Conservation (phyloP, 2,113 vertebrate species). For the Gallinago undulata region DNA sequence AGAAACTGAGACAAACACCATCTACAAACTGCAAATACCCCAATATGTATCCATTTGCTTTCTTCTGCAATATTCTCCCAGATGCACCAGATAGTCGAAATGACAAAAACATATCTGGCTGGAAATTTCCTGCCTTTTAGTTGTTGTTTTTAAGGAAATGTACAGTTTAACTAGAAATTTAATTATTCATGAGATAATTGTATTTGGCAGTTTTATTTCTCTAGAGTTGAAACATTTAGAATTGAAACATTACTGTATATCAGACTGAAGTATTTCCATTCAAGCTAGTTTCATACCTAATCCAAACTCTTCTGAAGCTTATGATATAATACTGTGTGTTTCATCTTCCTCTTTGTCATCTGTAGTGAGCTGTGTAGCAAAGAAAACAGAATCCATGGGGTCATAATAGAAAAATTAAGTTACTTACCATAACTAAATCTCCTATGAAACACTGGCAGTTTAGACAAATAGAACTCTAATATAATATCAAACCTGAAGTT, state of each 20-base stretch:
- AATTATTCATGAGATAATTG: not conserved
- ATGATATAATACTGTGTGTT: not conserved
- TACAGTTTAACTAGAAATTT: not conserved
- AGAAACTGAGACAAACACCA: not conserved
- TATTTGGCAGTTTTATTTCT: not conserved
- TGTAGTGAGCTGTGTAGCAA: not conserved
- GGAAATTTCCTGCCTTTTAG: not conserved
- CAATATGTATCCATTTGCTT: rapidly evolving
- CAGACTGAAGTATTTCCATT: not conserved
- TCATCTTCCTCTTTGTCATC: not conserved
- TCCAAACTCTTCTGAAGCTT: not conserved
- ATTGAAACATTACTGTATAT: not conserved
- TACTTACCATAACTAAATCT: not conserved
- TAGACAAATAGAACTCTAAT: not conserved
- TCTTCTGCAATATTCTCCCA: not conserved
- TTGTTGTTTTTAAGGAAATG: not conserved
- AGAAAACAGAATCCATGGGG: not conserved
- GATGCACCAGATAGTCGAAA: not conserved
- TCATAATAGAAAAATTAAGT: not conserved
- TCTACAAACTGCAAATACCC: not conserved
- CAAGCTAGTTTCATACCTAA: not conserved
- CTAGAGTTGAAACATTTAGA: not conserved
- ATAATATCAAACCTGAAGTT: not conserved
- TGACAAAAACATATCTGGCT: not conserved
- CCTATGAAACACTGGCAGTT: not conserved